Conservation (phyloP, 2,888 invertebrate species). For the Xestoiulus laeticollis region DNA sequence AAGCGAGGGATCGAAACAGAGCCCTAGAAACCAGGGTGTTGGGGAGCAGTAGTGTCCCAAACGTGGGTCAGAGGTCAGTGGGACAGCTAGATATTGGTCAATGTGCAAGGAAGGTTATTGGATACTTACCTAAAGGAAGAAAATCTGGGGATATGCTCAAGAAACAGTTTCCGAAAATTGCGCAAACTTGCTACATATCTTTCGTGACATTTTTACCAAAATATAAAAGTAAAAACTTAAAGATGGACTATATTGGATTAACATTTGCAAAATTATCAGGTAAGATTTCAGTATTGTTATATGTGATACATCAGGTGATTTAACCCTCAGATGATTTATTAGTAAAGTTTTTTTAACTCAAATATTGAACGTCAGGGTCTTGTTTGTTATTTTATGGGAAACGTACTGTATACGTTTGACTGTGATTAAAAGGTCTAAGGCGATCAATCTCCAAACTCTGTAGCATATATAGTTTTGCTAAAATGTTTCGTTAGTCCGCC, state of each 20-base stretch:
- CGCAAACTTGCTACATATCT: neutral
- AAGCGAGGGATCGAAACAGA: neutral
- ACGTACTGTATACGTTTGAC: neutral
- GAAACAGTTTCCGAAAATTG: neutral
- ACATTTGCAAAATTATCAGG: neutral
- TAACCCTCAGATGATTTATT: neutral
- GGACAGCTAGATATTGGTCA: constrained; percentile 24
- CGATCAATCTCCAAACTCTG: neutral
- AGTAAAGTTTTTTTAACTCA: neutral
- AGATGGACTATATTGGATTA: constrained; percentile 11
- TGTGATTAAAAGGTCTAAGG: neutral
- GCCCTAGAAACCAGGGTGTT: neutral
- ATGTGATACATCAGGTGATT: too few species aligned
- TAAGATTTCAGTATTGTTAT: neutral
- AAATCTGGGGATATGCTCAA: neutral
- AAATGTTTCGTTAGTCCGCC: constrained; percentile 14
- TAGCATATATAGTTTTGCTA: neutral
- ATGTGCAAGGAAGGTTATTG: constrained; percentile 23
- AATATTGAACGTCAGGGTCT: neutral
- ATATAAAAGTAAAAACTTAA: neutral
- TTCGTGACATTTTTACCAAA: neutral
- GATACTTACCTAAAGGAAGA: neutral
- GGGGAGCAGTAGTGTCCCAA: constrained; percentile 23
- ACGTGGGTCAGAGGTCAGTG: neutral
- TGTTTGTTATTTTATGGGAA: neutral